Percentiles rank a stretch among this genome's conserved stretches.
Conservation (phyloP, 2,797 vertebrate species). For the Avahi laniger region DNA sequence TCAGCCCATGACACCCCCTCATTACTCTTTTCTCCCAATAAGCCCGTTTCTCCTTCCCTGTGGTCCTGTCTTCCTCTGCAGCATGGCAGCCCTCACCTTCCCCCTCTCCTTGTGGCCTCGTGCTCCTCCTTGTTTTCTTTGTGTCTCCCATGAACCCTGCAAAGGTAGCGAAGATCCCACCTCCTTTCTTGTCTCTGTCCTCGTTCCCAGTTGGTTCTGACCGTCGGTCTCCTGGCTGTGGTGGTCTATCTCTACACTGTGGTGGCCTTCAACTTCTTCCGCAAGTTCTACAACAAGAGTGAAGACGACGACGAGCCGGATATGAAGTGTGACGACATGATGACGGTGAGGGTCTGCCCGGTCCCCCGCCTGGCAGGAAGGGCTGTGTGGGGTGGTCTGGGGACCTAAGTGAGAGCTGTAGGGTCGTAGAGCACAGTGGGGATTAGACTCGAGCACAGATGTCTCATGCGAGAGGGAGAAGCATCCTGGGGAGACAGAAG, state of each 20-base stretch:
- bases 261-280: constrained; percentile 99
- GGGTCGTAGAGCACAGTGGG: background rate
- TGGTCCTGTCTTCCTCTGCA: background rate
- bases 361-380: accelerated
- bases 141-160: background rate
- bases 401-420: background rate
- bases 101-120: background rate
- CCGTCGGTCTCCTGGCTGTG: constrained; percentile 96
- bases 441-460: too few relatives aligned
- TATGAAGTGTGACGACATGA: constrained; percentile 99
- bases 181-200: background rate
- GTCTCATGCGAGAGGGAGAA: accelerated
- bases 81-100: background rate
- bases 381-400: too few relatives aligned
- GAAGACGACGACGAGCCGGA: constrained; percentile 97
- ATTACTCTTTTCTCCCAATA: background rate
- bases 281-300: constrained; percentile 99
- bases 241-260: constrained; percentile 99
- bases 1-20: background rate
- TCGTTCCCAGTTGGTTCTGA: constrained; percentile 91
- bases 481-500: background rate
- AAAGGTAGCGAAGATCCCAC: background rate
- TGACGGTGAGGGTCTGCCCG: constrained; percentile 89
- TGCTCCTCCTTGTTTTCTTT: background rate
- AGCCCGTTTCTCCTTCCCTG: background rate